Evolutionary conservation across 2,888 invertebrate species (phyloP), one percentile per base, ranked within the genome.

Genomic region (Eupithecia inturbata): DNA sequence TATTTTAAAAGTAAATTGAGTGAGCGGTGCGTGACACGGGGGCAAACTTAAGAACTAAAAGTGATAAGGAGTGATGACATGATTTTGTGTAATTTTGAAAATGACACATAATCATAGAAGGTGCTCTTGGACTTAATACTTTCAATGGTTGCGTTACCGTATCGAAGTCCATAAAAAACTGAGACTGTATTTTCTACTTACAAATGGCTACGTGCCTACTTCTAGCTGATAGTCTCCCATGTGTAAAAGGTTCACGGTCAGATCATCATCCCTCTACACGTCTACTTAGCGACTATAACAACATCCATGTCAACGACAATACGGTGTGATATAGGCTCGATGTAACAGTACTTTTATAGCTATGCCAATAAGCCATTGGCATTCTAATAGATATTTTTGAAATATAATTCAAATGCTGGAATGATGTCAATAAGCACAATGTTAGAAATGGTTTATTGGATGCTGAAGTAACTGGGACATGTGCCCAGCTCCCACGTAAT

Each of bases 341-440:
- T 71, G 73, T 71, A 68, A 60, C 45, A 68, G 70, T 71, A 67
- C 71, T 71, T 71, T 76, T 76, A 73, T 71, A 71, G 62, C 73
- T 68, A 22, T 67, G n/a, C 63, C 45, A 28, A 64, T 62, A 22
- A 63, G n/a, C 63, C 45, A 28, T 53, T 62, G 41, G 75, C 45
- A 69, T 66, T 66, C 7, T 45, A 53, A 64, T 73, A 64, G 66
- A 68, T 53, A 68, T 74, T 70, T 72, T 74, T 62, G 64, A 67
- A 71, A 74, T 66, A 60, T 49, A 67, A 70, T 26, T 71, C 28
- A n/a, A 57, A 69, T 22, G 63, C 69, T 70, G 33, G 53, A 68
- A 70, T 63, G 63, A 39, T 22, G 53, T n/a, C 26, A 36, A 70
- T 68, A 75, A 72, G 12, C 33, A 36, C 36, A 64, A 64, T n/a